Evolutionary conservation across 2,113 vertebrate species (phyloP), one percentile per base, ranked within the genome.

Genomic region (Sminthopsis crassicaudata): DNA sequence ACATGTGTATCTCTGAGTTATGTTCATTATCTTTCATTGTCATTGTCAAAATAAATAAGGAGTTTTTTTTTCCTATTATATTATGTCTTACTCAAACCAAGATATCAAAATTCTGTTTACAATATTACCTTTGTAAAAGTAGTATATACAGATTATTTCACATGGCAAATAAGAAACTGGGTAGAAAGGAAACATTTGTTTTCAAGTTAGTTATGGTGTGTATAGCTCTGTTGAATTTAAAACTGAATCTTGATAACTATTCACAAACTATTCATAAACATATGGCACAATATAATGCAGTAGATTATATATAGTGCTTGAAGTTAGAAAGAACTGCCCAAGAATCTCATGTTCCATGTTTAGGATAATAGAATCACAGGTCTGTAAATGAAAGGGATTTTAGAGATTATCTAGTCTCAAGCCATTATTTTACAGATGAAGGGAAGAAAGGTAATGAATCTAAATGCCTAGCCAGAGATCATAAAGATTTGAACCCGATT

Each of bases 21-120:
- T 1, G 0, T 22, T 94, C 36, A 1, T 92, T 90, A 95, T 53
- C 92, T 88, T 91, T 95, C 94, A 55, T 52, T 92, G 22, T 93
- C 27, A 51, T 0, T 54, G 1, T 55, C 19, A 89, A 51, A 24
- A 90, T 76, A 54, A 89, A 95, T 51, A 57, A 55, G 0, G 8
- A 4, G 0, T 30, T 93, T 30, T 93, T 54, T 16, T 11, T 93
- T 54, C 53, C 30, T 90, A 92, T 90, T 92, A 30, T 4, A 67
- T 91, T 91, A 50, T 89, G 0, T 94, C 46, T 0, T 89, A 88
- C 3, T 76, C 4, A 92, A 52, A 55, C 8, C 42, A 91, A 3
- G 36, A 51, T 95, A 4, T 91, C 8, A 48, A 60, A 53, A 3
- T 0, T 46, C 24, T 54, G 3, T 53, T 94, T 90, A 88, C 93